Conservation (phyloP, 2,113 vertebrate genomes). For the Nymphicus hollandicus region DNA sequence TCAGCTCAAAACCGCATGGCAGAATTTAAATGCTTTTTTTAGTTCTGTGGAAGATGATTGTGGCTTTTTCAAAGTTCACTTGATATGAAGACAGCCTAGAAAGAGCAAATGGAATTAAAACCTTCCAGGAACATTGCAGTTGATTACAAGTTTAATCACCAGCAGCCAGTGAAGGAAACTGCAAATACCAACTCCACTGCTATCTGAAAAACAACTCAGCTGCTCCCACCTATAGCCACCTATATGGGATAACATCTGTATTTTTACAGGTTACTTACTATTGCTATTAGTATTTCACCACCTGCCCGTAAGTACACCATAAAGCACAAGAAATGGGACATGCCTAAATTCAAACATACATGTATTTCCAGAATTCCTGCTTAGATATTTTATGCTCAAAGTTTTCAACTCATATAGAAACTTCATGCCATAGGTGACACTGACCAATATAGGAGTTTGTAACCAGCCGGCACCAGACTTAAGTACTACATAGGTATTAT, state of each 20-base stretch:
- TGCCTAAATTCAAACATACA: not conserved
- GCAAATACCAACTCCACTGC: not conserved
- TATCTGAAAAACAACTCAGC: not conserved
- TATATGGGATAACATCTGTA: not conserved
- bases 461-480: not conserved
- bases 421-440: not conserved
- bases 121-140: not conserved
- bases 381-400: not conserved
- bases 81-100: slow-evolving; percentile 16
- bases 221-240: not conserved
- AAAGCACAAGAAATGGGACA: not conserved
- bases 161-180: not conserved
- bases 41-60: not conserved
- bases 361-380: not conserved
- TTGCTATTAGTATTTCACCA: not conserved
- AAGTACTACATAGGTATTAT: rapidly evolving
- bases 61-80: slow-evolving; percentile 26
- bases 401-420: not conserved
- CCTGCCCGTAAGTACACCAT: not conserved
- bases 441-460: rapidly evolving
- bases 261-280: not conserved
- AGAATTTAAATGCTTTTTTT: not conserved
- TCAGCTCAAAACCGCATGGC: not conserved
- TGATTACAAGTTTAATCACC: slow-evolving; percentile 35
- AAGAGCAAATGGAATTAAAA: slow-evolving; percentile 55